Evolutionary conservation across 1,140 invertebrate species (phyloP).

Genomic region (Nixonia krombeini): DNA sequence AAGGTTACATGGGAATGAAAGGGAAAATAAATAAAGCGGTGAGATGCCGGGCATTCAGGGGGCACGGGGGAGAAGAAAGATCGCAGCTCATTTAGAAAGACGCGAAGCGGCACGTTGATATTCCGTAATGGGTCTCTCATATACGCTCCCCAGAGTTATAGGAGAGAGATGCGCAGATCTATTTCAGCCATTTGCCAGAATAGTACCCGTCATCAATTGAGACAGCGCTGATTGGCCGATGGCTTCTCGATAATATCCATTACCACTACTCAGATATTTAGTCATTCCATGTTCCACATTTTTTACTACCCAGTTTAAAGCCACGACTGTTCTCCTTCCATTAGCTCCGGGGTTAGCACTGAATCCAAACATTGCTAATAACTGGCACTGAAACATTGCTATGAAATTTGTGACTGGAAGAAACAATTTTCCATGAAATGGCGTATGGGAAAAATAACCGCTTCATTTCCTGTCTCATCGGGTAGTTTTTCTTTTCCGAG

Average conservation of each 20-base stretch:
- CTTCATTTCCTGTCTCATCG: no score
- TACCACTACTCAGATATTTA: slow-evolving; percentile 21
- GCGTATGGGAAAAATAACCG: no score
- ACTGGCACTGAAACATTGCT: no score
- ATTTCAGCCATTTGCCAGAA: slow-evolving; percentile 31
- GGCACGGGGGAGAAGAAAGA: slow-evolving; percentile 6
- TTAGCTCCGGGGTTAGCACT: no score
- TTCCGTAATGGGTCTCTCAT: slow-evolving; percentile 26
- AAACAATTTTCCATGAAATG: no score
- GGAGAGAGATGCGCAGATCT: slow-evolving; percentile 27
- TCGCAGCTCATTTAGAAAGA: slow-evolving; percentile 23
- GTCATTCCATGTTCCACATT: slow-evolving; percentile 5
- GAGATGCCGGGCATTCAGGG: background rate
- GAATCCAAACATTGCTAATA: no score
- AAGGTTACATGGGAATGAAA: slow-evolving; percentile 8
- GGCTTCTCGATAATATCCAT: slow-evolving; percentile 21
- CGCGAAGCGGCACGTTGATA: slow-evolving; percentile 23
- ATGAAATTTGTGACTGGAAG: no score
- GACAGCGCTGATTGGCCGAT: slow-evolving; percentile 26
- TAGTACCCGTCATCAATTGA: slow-evolving; percentile 30
- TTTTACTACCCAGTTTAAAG: no score
- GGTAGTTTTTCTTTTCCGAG: no score
- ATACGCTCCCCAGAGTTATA: slow-evolving; percentile 26
- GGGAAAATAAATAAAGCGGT: background rate
- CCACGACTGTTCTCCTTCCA: no score